A percentile compares a stretch with the other conserved stretches of the same genome.
phyloP scores from a whole-genome alignment of 2,888 invertebrate genomes.

The Maniola hyperantus region DNA sequence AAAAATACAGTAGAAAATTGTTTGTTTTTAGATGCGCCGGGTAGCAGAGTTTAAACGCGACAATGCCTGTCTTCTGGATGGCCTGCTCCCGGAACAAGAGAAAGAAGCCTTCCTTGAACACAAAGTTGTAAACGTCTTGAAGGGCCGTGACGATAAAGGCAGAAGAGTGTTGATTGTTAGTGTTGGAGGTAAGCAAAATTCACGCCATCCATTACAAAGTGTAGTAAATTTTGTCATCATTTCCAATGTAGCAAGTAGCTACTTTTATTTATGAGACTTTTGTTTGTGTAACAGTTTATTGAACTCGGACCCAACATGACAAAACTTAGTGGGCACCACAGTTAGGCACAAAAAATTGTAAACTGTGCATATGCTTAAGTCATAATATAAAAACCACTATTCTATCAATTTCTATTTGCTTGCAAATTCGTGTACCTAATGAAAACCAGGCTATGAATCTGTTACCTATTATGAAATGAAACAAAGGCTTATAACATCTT shows the following conservation, averaged over 20 bases:
- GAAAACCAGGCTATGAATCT: no score
- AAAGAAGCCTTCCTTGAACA: slow-evolving; percentile 86
- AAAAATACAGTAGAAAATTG: not conserved
- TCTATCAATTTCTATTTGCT: no score
- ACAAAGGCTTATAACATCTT: no score
- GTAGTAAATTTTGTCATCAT: not conserved
- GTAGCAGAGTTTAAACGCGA: slow-evolving; percentile 89
- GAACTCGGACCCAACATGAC: not conserved
- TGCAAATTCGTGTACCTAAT: no score
- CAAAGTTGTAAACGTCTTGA: slow-evolving; percentile 90
- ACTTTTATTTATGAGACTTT: not conserved
- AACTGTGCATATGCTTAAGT: no score
- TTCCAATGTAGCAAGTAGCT: not conserved
- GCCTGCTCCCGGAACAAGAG: slow-evolving; percentile 86
- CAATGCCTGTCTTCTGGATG: slow-evolving; percentile 84
- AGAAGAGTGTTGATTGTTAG: slow-evolving; percentile 89
- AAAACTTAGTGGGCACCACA: not conserved
- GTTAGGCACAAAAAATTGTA: no score
- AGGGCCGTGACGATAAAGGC: slow-evolving; percentile 88
- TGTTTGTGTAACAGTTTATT: not conserved
- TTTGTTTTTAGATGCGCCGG: slow-evolving; percentile 85
- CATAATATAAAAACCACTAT: no score
- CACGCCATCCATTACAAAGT: not conserved
- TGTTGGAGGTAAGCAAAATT: slow-evolving; percentile 83
- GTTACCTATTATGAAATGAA: no score